Evolutionary conservation across 2,113 vertebrate species (phyloP), one percentile per base, ranked within the genome.

Genomic region (Notarius quadriscutis): DNA sequence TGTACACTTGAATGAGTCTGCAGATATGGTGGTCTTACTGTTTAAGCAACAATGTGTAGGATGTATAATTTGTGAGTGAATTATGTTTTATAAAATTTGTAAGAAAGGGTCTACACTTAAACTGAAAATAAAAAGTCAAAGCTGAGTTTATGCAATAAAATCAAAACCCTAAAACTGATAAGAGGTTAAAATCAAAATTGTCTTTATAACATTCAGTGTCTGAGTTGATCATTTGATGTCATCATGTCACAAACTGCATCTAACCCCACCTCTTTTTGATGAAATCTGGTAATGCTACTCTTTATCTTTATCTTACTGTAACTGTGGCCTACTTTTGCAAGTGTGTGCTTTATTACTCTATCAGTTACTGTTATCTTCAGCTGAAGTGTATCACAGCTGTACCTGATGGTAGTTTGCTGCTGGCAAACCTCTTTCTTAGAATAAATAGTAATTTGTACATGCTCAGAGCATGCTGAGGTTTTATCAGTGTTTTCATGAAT

Each of bases 401-500:
- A 50, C 50, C 65, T 72, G 67, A 53, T 84, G 67, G 15, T 71
- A 30, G 48, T 48, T 67, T 78, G 74, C 12, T 51, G 48, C 81
- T 53, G 48, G 60, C 8, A 65, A 67, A 63, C 74, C 77, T 69
- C 20, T 57, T 86, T 41, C 63, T 53, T 62, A 79, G 48, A 67
- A 48, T 86, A 65, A 79, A 79, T 25, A 79, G n/a, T 30, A 79
- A 57, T 58, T 81, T 2, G 4, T 67, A 79, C 62, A 69, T 4
- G 2, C 60, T 15, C 9, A 30, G 60, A 53, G 27, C 62, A 80
- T 80, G 53, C 5, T 80, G 27, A 3, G 14, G 15, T 79, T 53
- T 81, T 71, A 81, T 86, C 85, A 71, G 77, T 57, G 27, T 51
- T 55, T 80, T 80, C 27, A 22, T 41, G 51, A 86, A 57, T 57